A percentile compares a stretch with the other conserved stretches of the same genome.
Evolutionary conservation across 92 coral and sea anemone species (phyloP).

Genomic region (Diadumene lineata): DNA sequence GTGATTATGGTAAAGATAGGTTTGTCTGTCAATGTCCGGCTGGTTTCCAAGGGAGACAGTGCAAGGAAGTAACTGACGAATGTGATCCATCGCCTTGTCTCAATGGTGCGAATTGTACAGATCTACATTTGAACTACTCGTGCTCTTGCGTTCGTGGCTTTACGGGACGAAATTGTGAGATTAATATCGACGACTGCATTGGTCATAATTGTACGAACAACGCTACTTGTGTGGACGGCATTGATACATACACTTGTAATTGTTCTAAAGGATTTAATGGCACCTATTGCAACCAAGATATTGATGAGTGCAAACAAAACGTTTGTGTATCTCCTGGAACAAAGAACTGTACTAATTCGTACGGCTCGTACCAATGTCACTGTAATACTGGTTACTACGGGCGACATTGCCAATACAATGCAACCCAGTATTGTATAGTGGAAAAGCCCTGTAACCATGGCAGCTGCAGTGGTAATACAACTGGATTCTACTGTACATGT

Average conservation of each 20-base stretch:
- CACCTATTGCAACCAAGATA: constrained; percentile 67
- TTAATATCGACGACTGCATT: constrained; percentile 69
- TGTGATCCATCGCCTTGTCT: constrained; percentile 70
- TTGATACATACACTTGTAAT: constrained; percentile 72
- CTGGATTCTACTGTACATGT: constrained; percentile 70
- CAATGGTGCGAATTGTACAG: constrained; percentile 80
- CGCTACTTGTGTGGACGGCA: constrained; percentile 71
- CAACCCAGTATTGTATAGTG: constrained; percentile 48
- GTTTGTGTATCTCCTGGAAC: constrained; percentile 66
- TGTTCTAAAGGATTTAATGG: constrained; percentile 82
- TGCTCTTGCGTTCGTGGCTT: constrained; percentile 77
- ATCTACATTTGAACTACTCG: constrained; percentile 59
- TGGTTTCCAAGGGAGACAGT: constrained; percentile 70
- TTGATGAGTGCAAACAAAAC: constrained; percentile 66
- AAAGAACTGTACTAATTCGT: constrained; percentile 46
- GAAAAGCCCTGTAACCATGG: constrained; percentile 59
- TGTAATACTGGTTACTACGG: constrained; percentile 73
- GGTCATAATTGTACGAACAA: constrained; percentile 64
- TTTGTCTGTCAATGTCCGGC: constrained; percentile 72
- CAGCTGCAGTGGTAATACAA: constrained; percentile 59
- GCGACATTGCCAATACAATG: constrained; percentile 55
- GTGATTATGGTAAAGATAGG: constrained; percentile 74
- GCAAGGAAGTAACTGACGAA: constrained; percentile 76
- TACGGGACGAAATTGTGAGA: constrained; percentile 71
- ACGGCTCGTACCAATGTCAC: constrained; percentile 58